Percentiles rank a stretch among this genome's conserved stretches.
Evolutionary conservation across 2,888 invertebrate species (phyloP).

Genomic region (Dioctria linearis): DNA sequence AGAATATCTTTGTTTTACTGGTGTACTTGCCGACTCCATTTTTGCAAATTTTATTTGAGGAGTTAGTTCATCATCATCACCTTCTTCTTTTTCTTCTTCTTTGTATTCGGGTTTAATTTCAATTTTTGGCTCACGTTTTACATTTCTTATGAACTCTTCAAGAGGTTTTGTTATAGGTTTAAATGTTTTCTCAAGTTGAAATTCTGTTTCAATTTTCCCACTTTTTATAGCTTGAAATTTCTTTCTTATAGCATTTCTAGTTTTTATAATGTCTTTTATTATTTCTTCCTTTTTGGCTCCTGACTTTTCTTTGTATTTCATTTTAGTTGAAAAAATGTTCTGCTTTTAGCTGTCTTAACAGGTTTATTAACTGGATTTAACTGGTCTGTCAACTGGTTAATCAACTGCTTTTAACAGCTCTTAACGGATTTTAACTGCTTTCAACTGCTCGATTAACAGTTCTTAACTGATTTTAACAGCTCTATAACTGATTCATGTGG

Average conservation of each 20-base stretch:
- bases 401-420: too few relatives aligned
- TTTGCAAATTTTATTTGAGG: not conserved
- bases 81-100: not conserved
- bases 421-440: not conserved
- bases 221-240: not conserved
- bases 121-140: not conserved
- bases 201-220: not conserved
- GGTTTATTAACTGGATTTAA: too few relatives aligned
- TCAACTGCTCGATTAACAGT: not conserved
- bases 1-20: not conserved
- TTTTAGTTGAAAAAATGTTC: too few relatives aligned
- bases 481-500: not conserved
- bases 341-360: too few relatives aligned
- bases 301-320: not conserved
- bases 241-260: constrained; percentile 20
- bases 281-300: constrained; percentile 16
- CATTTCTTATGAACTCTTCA: not conserved
- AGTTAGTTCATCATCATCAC: not conserved
- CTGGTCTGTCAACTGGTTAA: too few relatives aligned
- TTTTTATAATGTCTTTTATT: constrained; percentile 40
- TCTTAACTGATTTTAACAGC: not conserved
- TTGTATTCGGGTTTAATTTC: not conserved
- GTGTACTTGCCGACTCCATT: not conserved
- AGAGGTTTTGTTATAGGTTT: constrained; percentile 10
- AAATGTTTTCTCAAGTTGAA: not conserved